Percentiles rank a stretch among this genome's conserved stretches.
phyloP scores from a whole-genome alignment of 2,113 vertebrate species.

The Melospiza melodia region DNA sequence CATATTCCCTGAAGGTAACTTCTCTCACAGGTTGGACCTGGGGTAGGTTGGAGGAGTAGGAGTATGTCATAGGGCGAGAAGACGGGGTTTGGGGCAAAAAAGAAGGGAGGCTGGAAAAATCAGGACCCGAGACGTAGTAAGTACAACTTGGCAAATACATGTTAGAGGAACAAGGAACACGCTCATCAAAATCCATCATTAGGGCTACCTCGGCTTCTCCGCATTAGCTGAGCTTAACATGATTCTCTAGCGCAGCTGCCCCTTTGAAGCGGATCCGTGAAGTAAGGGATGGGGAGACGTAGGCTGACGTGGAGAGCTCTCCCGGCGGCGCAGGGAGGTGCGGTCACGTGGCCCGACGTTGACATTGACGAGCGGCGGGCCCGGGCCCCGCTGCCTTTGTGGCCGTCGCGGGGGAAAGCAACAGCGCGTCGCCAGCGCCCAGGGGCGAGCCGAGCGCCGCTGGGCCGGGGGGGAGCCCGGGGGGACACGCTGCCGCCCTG shows the following conservation, averaged over 20 bases:
- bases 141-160: slow-evolving; percentile 99
- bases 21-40: slow-evolving; percentile 98
- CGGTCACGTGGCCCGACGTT: slow-evolving; percentile 98
- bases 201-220: slow-evolving; percentile 84
- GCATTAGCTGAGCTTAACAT: slow-evolving; percentile 92
- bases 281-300: slow-evolving; percentile 97
- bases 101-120: slow-evolving; percentile 97
- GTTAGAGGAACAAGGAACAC: slow-evolving; percentile 95
- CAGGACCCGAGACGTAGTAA: slow-evolving; percentile 98
- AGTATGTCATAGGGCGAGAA: slow-evolving; percentile 96
- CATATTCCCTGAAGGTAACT: slow-evolving; percentile 98
- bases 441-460: slow-evolving; percentile 17
- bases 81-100: slow-evolving; percentile 97
- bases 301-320: slow-evolving; percentile 99
- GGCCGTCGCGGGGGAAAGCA: slow-evolving; percentile 82
- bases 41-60: slow-evolving; percentile 94
- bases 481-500: slow-evolving; percentile 9
- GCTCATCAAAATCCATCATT: slow-evolving; percentile 99
- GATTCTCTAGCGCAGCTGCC: slow-evolving; percentile 93
- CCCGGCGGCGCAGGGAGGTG: slow-evolving; percentile 98
- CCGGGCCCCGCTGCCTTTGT: slow-evolving; percentile 78
- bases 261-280: slow-evolving; percentile 95
- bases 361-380: slow-evolving; percentile 93
- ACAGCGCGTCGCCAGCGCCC: slow-evolving; percentile 75
- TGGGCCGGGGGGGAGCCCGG: neutral